Conservation (phyloP, 2,888 invertebrate species). For the Tribolium freemani region DNA sequence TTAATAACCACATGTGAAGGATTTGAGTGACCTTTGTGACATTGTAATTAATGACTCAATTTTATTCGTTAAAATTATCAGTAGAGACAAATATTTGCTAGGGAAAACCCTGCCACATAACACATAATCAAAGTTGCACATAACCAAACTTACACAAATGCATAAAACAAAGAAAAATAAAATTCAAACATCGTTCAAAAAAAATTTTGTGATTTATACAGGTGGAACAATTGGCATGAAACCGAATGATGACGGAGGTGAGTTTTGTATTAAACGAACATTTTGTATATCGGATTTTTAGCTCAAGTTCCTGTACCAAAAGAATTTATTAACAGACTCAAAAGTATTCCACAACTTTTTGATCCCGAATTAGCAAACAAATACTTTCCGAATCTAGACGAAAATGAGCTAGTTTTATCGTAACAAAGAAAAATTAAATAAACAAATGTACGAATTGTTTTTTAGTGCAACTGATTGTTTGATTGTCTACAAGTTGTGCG, state of each 20-base stretch:
- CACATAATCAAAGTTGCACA: too few species aligned
- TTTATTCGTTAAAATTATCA: not conserved
- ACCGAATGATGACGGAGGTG: constrained; percentile 82
- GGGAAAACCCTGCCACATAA: not conserved
- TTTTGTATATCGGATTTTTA: constrained; percentile 65
- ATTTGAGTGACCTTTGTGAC: not conserved
- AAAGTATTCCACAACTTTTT: constrained; percentile 87
- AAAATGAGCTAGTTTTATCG: constrained; percentile 61
- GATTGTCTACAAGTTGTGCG: constrained; percentile 83
- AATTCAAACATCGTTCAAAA: not conserved
- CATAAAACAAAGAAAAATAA: not conserved
- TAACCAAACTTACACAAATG: not conserved
- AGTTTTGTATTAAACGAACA: constrained; percentile 51
- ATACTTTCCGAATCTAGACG: constrained; percentile 69
- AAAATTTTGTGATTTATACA: constrained; percentile 90
- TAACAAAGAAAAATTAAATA: constrained; percentile 49
- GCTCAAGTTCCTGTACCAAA: constrained; percentile 82
- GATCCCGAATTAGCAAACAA: constrained; percentile 79
- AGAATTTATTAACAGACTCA: constrained; percentile 78
- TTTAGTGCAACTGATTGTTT: constrained; percentile 55
- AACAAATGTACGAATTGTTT: not conserved
- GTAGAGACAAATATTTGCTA: not conserved
- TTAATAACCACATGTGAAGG: not conserved
- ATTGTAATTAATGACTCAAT: too few species aligned
- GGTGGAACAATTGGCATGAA: constrained; percentile 99